These are phyloP conservation scores for Mellilla xanthometata DNA, from an alignment of 2,888 invertebrate species.

Conservation along the genomic window DNA sequence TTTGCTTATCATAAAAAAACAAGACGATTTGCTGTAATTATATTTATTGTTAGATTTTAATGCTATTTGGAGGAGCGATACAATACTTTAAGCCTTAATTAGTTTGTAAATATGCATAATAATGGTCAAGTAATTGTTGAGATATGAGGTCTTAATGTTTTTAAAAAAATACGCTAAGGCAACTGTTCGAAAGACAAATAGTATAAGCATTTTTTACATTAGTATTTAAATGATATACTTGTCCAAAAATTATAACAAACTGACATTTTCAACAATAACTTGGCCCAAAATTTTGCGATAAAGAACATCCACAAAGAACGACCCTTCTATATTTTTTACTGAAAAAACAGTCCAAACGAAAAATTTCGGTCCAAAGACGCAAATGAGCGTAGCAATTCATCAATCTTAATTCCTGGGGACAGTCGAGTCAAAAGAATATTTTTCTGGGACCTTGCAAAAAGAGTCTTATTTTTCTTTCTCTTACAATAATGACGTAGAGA, in stretches of 20 bases:
- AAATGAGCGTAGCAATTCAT: slow-evolving; percentile 48
- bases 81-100: too few relatives aligned
- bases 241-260: slow-evolving; percentile 9
- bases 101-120: too few relatives aligned
- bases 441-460: slow-evolving; percentile 42
- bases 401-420: slow-evolving; percentile 64
- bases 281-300: slow-evolving; percentile 13
- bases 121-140: too few relatives aligned
- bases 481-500: slow-evolving; percentile 25
- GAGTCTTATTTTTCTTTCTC: slow-evolving; percentile 42
- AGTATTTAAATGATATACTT: background rate
- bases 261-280: slow-evolving; percentile 18
- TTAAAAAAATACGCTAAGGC: background rate
- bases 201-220: background rate
- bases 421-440: slow-evolving; percentile 60
- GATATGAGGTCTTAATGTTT: too few relatives aligned
- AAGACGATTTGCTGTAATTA: too few relatives aligned
- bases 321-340: slow-evolving; percentile 29
- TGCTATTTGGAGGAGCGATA: too few relatives aligned
- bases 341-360: slow-evolving; percentile 39
- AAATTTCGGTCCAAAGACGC: slow-evolving; percentile 34
- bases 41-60: too few relatives aligned
- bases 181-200: background rate
- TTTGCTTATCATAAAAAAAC: too few relatives aligned
- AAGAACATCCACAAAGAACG: slow-evolving; percentile 23